Evolutionary conservation across 1,140 invertebrate species (phyloP), one percentile per base, ranked within the genome.

Genomic region (Leptopilina clavipes): DNA sequence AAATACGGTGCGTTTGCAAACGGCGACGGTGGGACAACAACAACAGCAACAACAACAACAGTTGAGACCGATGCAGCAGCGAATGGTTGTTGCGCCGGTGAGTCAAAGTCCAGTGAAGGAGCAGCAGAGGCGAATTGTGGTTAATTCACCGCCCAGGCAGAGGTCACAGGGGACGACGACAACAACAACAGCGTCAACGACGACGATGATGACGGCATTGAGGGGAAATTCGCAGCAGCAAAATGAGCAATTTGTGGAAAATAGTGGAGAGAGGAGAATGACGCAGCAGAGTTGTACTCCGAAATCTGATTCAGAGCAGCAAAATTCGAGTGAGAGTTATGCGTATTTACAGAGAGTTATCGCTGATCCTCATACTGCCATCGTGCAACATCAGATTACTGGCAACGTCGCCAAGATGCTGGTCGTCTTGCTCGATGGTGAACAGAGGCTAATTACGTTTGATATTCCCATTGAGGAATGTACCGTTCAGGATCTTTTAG

Each of bases 391-490:
- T 54, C 89, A 90, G 78, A 87, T 92, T 9, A 88, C 91, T 70
- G 92, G 92, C 1, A 93, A 93, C 81, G 93, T 92, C 37, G 94
- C 94, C 1, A 94, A 94, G 86, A 95, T 95, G 95, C 89, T 95
- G 79, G 94, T 95, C 17, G 92, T 95, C 54, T 88, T 95, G 72
- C 91, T 92, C 78, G 94, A 92, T 74, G 94, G 94, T 10, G 94
- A 95, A 88, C 94, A 95, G 82, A 92, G 94, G 86, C 89, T 95
- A 45, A 95, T 95, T 54, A 95, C 94, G 1, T 95, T 95, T 82
- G 95, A 94, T 44, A 89, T 95, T 81, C 94, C 95, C 7, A 93
- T 94, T 80, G 94, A 95, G 84, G 94, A 94, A 76, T 95, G 95
- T 85, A 95, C 94, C 0, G 93, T 95, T 65, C 94, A 95, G 86